Conservation (phyloP, 2,888 invertebrate genomes). For the Torymus texanus region DNA sequence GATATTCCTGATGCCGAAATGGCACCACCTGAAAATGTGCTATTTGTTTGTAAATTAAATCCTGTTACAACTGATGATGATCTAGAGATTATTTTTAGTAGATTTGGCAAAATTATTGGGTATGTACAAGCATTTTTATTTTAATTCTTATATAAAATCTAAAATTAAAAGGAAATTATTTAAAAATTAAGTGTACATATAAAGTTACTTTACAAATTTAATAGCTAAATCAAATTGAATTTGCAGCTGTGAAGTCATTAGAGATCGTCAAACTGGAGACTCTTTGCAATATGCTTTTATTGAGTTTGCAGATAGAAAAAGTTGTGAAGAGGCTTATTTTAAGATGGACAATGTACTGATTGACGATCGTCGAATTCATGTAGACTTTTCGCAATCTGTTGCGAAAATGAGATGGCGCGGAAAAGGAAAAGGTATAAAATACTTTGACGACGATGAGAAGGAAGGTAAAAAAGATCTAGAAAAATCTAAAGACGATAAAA, state of each 20-base stretch:
- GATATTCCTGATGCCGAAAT: conserved; percentile 98
- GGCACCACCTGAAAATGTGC: conserved; percentile 98
- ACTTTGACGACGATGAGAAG: conserved; percentile 59
- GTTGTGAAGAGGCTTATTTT: conserved; percentile 98
- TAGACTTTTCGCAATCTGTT: conserved; percentile 99
- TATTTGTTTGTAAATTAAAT: conserved; percentile 99
- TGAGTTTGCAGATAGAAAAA: conserved; percentile 93
- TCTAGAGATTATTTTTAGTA: conserved; percentile 96
- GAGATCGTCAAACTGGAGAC: conserved; percentile 93
- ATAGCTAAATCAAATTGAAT: neutral
- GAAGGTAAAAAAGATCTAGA: conserved; percentile 53
- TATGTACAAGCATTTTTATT: conserved; percentile 64
- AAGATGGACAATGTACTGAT: conserved; percentile 99
- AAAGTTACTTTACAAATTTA: neutral
- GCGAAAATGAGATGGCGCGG: conserved; percentile 94
- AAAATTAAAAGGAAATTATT: too few species aligned
- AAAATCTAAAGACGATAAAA: conserved; percentile 53
- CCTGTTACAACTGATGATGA: conserved; percentile 98
- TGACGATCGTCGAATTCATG: conserved; percentile 98
- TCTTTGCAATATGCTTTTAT: conserved; percentile 99
- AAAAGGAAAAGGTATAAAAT: conserved; percentile 86
- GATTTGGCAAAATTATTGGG: conserved; percentile 93
- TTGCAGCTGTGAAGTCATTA: conserved; percentile 91
- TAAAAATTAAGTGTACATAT: neutral
- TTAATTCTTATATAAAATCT: too few species aligned